Percentiles rank a stretch among this genome's conserved stretches.
Evolutionary conservation across 2,113 vertebrate species (phyloP).

Genomic region (Catharus bicknelli): DNA sequence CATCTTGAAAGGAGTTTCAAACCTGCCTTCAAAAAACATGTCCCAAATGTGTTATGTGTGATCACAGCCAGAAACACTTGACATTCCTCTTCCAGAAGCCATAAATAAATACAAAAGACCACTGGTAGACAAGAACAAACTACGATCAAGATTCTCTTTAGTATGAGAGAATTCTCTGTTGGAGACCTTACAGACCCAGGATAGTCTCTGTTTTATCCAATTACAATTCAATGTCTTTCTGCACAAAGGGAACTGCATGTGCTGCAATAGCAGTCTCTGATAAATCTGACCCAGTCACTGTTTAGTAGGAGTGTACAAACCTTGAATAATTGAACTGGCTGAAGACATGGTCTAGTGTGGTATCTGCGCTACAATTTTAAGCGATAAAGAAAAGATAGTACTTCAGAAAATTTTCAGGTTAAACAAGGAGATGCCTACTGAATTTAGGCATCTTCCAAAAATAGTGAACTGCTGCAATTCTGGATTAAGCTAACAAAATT

Average conservation of each 20-base stretch:
- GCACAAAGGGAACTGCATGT: background rate
- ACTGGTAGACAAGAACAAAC: background rate
- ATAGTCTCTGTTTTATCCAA: background rate
- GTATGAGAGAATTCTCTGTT: background rate
- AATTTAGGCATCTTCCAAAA: background rate
- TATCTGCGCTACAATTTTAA: background rate
- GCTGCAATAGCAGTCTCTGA: background rate
- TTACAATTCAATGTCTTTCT: background rate
- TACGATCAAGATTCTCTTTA: background rate
- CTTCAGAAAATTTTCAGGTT: background rate
- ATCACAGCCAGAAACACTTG: background rate
- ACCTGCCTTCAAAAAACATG: background rate
- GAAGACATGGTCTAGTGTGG: background rate
- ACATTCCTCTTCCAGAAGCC: background rate
- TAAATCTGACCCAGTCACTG: background rate
- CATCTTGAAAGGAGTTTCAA: background rate
- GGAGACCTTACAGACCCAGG: background rate
- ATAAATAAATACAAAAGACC: background rate
- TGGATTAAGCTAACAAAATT: background rate
- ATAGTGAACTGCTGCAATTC: background rate
- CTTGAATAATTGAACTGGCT: background rate
- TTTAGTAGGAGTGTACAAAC: background rate
- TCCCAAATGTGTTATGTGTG: background rate
- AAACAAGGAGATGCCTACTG: background rate
- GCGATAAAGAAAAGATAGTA: background rate